phyloP scores from a whole-genome alignment of 1,140 invertebrate species.

The Ooceraea biroi region DNA sequence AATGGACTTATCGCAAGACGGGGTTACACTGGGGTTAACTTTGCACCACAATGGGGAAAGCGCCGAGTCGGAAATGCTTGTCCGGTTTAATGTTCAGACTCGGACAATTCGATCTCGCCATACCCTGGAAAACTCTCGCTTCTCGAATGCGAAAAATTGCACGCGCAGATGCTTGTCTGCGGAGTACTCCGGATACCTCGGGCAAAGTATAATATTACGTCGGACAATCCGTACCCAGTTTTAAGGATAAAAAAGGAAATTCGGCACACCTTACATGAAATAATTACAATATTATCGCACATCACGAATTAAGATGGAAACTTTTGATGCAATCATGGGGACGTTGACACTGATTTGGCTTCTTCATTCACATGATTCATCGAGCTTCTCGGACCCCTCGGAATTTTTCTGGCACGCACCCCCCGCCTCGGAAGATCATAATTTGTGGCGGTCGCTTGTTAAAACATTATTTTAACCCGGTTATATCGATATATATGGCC shows the following conservation, averaged over 20 bases:
- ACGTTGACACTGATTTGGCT: neutral
- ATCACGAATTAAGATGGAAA: neutral
- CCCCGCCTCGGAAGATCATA: neutral
- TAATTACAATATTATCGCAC: neutral
- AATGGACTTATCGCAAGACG: constrained; percentile 49
- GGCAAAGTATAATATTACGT: neutral
- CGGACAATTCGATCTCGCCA: constrained; percentile 14
- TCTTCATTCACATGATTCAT: neutral
- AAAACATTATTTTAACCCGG: constrained; percentile 40
- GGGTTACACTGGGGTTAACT: constrained; percentile 34
- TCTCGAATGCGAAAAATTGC: constrained; percentile 2
- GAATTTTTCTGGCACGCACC: neutral
- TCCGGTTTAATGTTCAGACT: constrained; percentile 21
- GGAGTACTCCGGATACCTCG: neutral
- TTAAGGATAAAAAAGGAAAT: neutral
- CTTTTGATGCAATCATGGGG: neutral
- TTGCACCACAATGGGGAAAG: constrained; percentile 38
- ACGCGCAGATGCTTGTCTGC: neutral
- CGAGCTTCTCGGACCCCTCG: neutral
- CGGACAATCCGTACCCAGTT: neutral
- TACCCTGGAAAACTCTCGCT: neutral
- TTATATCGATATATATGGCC: no score
- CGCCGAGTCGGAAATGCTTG: constrained; percentile 7
- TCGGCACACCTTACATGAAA: neutral
- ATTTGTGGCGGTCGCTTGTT: constrained; percentile 21